Conservation (phyloP, 2,888 invertebrate species). For the Rotaria socialis region DNA sequence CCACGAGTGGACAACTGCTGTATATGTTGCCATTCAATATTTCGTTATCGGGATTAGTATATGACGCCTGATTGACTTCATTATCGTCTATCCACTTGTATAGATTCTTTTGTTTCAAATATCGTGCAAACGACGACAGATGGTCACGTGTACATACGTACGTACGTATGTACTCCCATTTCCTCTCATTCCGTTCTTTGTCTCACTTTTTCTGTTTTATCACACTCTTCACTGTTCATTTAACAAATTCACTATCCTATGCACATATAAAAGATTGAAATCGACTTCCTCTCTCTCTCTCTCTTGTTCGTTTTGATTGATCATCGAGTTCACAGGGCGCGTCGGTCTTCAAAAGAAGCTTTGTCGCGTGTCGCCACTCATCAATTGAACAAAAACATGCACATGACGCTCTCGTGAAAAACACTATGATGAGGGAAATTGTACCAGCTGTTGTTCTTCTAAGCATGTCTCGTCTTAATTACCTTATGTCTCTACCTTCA, state of each 20-base stretch:
- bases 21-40: slow-evolving; percentile 13
- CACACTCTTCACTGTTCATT: slow-evolving; percentile 5
- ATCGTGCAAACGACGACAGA: slow-evolving; percentile 26
- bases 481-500: neutral
- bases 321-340: neutral
- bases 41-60: neutral
- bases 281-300: neutral
- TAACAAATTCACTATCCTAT: neutral
- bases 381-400: slow-evolving; percentile 14
- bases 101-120: slow-evolving; percentile 22
- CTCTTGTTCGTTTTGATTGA: neutral
- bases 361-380: slow-evolving; percentile 14
- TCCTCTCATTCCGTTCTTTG: neutral
- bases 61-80: slow-evolving; percentile 18
- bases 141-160: neutral
- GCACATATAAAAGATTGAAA: slow-evolving; percentile 14
- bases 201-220: neutral
- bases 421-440: neutral
- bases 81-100: slow-evolving; percentile 10
- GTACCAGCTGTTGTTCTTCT: neutral
- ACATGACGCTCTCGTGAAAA: neutral
- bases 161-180: neutral
- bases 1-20: slow-evolving; percentile 22
- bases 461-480: neutral
- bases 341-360: neutral